A percentile compares a stretch with the other conserved stretches of the same genome.
Conservation (phyloP, 2,888 invertebrate species). For the Oscheius sp. region DNA sequence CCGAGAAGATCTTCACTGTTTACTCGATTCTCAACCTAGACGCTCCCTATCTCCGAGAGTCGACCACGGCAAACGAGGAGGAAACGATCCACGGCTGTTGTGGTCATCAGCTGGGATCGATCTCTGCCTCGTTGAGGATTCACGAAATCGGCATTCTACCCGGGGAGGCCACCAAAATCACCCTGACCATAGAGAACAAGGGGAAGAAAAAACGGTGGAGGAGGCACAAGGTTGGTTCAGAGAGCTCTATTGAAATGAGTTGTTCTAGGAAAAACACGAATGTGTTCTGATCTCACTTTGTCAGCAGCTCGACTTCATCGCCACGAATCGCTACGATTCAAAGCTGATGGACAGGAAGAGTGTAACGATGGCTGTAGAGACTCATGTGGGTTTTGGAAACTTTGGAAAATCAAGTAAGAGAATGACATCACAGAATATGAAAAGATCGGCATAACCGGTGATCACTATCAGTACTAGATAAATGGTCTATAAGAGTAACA, state of each 20-base stretch:
- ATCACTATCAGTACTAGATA: too few relatives aligned
- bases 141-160: constrained; percentile 65
- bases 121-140: constrained; percentile 56
- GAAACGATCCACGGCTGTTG: constrained; percentile 61
- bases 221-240: constrained; percentile 43
- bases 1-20: constrained; percentile 67
- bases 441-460: too few relatives aligned
- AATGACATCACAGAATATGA: too few relatives aligned
- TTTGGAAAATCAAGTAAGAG: too few relatives aligned
- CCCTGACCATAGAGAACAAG: constrained; percentile 60
- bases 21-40: constrained; percentile 67
- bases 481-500: too few relatives aligned
- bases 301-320: constrained; percentile 68
- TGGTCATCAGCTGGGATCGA: constrained; percentile 48
- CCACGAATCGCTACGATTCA: constrained; percentile 59
- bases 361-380: constrained; percentile 67
- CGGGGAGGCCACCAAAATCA: constrained; percentile 52
- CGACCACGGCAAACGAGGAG: constrained; percentile 58
- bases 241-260: background rate
- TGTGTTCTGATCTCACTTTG: constrained; percentile 66
- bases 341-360: constrained; percentile 60
- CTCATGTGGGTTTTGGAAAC: constrained; percentile 51
- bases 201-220: constrained; percentile 57
- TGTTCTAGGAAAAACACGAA: constrained; percentile 59
- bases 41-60: constrained; percentile 67